Evolutionary conservation across 2,888 invertebrate species (phyloP).

Genomic region (Lepidocyrtoides sp.): DNA sequence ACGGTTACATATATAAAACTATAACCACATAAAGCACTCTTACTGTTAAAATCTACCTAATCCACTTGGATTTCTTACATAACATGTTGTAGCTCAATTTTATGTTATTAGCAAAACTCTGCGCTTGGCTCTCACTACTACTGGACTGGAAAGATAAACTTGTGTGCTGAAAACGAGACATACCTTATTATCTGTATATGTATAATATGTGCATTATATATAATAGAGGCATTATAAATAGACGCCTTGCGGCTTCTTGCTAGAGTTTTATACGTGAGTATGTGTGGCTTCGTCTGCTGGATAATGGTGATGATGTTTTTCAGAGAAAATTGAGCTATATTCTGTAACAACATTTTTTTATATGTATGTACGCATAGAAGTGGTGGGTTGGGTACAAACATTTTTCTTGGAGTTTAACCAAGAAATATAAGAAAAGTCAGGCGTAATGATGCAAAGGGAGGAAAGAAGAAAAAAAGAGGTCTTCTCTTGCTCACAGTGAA

Average conservation of each 20-base stretch:
- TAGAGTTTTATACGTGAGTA: background rate
- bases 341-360: conserved; percentile 46
- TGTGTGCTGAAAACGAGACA: conserved; percentile 17
- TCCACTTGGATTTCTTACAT: background rate
- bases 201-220: background rate
- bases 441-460: conserved; percentile 24
- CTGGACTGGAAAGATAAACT: conserved; percentile 13
- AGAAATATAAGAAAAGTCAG: conserved; percentile 39
- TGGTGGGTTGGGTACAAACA: background rate
- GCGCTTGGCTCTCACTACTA: too few relatives aligned
- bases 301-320: conserved; percentile 53
- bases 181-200: background rate
- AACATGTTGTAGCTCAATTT: conserved; percentile 36
- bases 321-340: conserved; percentile 78
- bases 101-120: conserved; percentile 14
- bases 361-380: background rate
- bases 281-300: background rate
- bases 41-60: too few relatives aligned
- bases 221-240: background rate
- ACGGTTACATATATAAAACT: too few relatives aligned
- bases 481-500: conserved; percentile 33
- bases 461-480: background rate
- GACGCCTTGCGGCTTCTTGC: background rate
- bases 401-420: conserved; percentile 25
- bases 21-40: too few relatives aligned